phyloP scores from a whole-genome alignment of 2,113 vertebrate species.

The Trochalopteron elliotii region DNA sequence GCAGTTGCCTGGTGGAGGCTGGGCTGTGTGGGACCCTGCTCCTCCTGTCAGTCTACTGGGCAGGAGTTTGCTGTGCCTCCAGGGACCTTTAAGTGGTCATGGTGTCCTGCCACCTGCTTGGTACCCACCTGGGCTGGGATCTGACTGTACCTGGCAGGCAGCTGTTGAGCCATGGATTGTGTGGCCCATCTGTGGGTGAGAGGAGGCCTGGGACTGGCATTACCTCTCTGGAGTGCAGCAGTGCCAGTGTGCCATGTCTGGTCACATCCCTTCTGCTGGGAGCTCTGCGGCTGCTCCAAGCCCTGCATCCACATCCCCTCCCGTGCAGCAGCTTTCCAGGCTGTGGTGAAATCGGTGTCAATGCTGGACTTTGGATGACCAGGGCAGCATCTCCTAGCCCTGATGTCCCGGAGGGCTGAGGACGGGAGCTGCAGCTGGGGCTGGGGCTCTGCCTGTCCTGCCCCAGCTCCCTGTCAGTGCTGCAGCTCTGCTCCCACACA shows the following conservation, averaged over 20 bases:
- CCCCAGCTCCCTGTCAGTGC: background rate
- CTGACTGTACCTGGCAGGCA: fast-evolving
- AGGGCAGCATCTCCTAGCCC: fast-evolving
- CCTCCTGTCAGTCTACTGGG: background rate
- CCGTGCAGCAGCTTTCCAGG: background rate
- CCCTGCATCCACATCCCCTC: background rate
- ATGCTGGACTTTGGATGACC: fast-evolving
- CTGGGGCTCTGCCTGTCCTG: background rate
- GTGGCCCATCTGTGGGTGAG: background rate
- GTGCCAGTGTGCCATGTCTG: fast-evolving
- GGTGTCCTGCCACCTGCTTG: background rate
- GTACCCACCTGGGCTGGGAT: fast-evolving
- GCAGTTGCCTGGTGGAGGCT: background rate
- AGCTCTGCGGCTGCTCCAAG: fast-evolving
- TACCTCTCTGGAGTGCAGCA: background rate
- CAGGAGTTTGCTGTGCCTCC: background rate
- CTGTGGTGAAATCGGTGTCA: fast-evolving
- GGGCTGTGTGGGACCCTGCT: background rate
- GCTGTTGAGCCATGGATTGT: fast-evolving
- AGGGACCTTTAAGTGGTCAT: fast-evolving
- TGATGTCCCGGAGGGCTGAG: too few relatives aligned
- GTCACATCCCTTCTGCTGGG: background rate
- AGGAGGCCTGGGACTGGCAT: fast-evolving
- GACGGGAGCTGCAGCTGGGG: background rate
- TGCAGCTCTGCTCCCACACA: background rate